Evolutionary conservation across 1,140 invertebrate genomes (phyloP).

Genomic region (Drosophila nannoptera): DNA sequence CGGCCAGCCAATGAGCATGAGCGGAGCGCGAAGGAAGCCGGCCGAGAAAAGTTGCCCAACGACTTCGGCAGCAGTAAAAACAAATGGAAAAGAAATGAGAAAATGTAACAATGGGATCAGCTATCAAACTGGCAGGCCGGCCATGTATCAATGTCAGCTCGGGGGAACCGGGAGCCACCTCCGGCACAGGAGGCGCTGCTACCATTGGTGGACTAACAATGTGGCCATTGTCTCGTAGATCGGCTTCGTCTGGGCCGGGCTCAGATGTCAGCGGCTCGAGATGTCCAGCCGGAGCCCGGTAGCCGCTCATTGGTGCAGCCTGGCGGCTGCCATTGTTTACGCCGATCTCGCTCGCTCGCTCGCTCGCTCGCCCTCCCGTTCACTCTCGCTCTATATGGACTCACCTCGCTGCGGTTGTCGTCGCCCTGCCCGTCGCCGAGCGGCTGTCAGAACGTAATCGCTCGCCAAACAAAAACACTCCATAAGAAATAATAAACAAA

Average conservation of each 20-base stretch:
- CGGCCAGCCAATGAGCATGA: slow-evolving; percentile 50
- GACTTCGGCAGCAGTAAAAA: slow-evolving; percentile 18
- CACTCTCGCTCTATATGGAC: slow-evolving; percentile 50
- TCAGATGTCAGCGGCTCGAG: slow-evolving; percentile 58
- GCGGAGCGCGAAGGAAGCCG: slow-evolving; percentile 36
- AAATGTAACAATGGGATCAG: slow-evolving; percentile 69
- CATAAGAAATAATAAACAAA: slow-evolving; percentile 75
- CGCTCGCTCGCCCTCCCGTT: slow-evolving; percentile 14
- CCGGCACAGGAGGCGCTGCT: slow-evolving; percentile 13
- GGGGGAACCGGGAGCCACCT: slow-evolving; percentile 47
- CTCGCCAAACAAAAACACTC: slow-evolving; percentile 70
- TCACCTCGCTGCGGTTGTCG: slow-evolving; percentile 19
- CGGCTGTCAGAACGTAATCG: slow-evolving; percentile 55
- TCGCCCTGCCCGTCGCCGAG: slow-evolving; percentile 12
- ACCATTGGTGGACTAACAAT: slow-evolving; percentile 59
- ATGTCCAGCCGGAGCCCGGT: slow-evolving; percentile 27
- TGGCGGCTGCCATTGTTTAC: slow-evolving; percentile 56
- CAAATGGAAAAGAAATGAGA: neutral
- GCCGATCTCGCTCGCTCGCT: slow-evolving; percentile 5
- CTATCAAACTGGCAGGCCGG: slow-evolving; percentile 65
- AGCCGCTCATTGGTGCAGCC: slow-evolving; percentile 56
- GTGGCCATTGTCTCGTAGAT: slow-evolving; percentile 49
- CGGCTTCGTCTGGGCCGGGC: slow-evolving; percentile 30
- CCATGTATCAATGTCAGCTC: slow-evolving; percentile 72
- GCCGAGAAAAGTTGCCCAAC: slow-evolving; percentile 42